Evolutionary conservation across 37 sponge, comb jelly and placozoan species (phyloP), one percentile per base, ranked within the genome.

Genomic region (Bolinopsis microptera): DNA sequence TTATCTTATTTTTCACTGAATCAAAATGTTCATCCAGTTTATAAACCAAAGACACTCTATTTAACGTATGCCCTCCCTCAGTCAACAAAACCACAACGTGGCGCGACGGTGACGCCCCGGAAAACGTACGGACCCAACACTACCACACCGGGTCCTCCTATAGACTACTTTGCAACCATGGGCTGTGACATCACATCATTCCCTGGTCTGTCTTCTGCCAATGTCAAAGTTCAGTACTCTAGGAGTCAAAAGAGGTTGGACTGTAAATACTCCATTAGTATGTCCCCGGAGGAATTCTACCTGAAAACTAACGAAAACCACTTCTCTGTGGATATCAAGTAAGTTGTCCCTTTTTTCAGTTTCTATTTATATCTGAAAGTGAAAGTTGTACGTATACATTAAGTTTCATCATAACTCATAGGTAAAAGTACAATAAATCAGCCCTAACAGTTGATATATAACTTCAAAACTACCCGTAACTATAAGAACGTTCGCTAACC

Each of bases 81-180:
- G 80, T 77, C 80, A 32, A 77, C 80, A 21, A 77, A 77, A 32
- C 80, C 80, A 35, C 80, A 86, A 40, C 90, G 61, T 1, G 18
- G 48, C 13, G 25, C 28, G 48, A 86, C 90, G 61, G 90, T 86
- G 35, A 41, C 61, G 61, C 41, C 61, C 30, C 90, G 61, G 61
- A 23, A 86, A 39, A 86, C 90, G 48, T 86, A 86, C 61, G 90
- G 90, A 2, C 90, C 90, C 48, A 26, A 70, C 74, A 32, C 27
- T 21, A 9, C 90, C 0, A 86, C 90, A 34, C 36, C 32, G 38
- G 61, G 21, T 24, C 90, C 90, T 16, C 90, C 90, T 40, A 23
- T 86, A 40, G 90, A 86, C 31, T n/a, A 36, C 25, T 86, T 86
- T 30, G 36, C 25, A 25, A 41, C 90, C 25, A 41, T 41, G 61